Evolutionary conservation across 2,797 vertebrate species (phyloP), one percentile per base, ranked within the genome.

Genomic region (Myiotriccus ornatus): DNA sequence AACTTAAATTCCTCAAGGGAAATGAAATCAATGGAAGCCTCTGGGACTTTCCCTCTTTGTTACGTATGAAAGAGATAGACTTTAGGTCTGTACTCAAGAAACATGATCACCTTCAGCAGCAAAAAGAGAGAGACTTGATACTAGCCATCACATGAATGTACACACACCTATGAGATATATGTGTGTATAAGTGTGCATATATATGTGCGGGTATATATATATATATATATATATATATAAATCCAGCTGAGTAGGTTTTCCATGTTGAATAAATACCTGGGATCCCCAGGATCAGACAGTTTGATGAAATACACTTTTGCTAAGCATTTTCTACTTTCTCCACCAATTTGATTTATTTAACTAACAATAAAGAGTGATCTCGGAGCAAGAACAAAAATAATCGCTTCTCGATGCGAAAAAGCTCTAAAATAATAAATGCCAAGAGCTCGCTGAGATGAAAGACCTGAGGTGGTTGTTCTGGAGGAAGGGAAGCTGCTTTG

Each of bases 371-470:
- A 64, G 83, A 95, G 17, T 79, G 74, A 96, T 95, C 89, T 91
- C 0, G 2, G 52, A 94, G 85, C 89, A 94, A 96, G 95, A 94
- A 87, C 32, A 83, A 96, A 96, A 96, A 91, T 41, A 97, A 94
- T 91, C 22, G 0, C 62, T 96, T 46, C 89, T 93, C 0, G 0
- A 94, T 19, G 77, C 0, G 22, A 94, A 96, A 96, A 96, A 96
- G 79, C 87, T 96, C 93, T 95, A 94, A 90, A 96, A 94, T 94
- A 97, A 96, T 95, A 97, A 94, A 94, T 92, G 89, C 56, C 83
- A 82, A 96, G 89, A 91, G 60, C 87, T 85, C 1, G 0, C 87
- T 60, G 87, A 84, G 95, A 96, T 95, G 85, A 97, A 95, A 96
- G 94, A 86, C 89, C 70, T 90, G 89, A 97, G 83, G 94, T 96